A percentile compares a stretch with the other conserved stretches of the same genome.
Conservation (phyloP, 2,797 vertebrate genomes). For the Thamnophis elegans region DNA sequence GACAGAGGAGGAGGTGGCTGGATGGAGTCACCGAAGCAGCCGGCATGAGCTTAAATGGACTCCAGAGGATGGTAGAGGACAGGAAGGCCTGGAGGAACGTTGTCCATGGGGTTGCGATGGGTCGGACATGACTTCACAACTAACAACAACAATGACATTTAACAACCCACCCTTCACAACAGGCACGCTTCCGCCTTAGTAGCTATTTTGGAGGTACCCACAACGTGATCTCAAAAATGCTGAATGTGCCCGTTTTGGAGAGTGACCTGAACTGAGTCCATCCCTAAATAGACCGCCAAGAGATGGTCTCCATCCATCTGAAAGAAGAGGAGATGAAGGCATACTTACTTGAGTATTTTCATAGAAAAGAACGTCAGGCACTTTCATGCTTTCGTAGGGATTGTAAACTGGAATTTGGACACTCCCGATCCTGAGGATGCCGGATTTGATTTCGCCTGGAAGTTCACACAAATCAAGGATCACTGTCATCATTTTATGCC, state of each 20-base stretch:
- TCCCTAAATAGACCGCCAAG: not conserved
- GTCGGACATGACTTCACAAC: no score
- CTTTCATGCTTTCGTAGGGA: constrained; percentile 86
- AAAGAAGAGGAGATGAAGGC: not conserved
- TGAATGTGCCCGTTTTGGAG: not conserved
- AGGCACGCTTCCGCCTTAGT: not conserved
- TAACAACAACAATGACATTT: no score
- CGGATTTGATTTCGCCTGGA: constrained; percentile 81
- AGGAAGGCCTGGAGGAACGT: no score
- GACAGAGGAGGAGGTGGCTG: no score
- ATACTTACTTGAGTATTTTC: constrained; percentile 89
- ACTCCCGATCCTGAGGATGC: constrained; percentile 84
- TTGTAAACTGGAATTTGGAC: constrained; percentile 80
- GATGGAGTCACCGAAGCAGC: no score
- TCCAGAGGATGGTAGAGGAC: no score
- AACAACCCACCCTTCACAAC: not conserved
- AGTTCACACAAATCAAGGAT: constrained; percentile 42
- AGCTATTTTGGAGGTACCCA: not conserved
- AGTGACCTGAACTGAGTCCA: not conserved
- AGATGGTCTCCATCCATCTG: not conserved
- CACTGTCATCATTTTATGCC: constrained; percentile 8
- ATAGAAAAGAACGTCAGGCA: constrained; percentile 95
- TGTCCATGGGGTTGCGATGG: no score
- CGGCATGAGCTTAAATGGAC: no score
- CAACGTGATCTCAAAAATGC: not conserved